These are phyloP conservation scores for Channa maculata DNA, from an alignment of 2,113 vertebrate species.

Conservation along the genomic window DNA sequence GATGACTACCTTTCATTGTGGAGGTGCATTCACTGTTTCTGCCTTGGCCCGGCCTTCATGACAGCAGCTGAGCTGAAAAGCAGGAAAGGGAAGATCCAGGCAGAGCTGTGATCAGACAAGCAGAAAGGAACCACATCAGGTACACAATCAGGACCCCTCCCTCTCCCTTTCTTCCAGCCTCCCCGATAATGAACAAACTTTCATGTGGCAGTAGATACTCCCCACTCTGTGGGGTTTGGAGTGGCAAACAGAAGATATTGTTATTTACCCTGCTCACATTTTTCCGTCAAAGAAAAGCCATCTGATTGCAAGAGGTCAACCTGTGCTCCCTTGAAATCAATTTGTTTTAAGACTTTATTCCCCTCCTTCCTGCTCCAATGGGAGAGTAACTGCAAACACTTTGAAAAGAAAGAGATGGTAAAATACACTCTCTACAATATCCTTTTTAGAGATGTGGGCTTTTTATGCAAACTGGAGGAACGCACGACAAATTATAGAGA, in stretches of 20 bases:
- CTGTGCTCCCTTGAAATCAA: constrained; percentile 70
- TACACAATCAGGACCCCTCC: constrained; percentile 76
- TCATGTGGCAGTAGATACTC: constrained; percentile 80
- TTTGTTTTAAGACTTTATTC: constrained; percentile 49
- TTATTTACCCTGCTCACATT: constrained; percentile 70
- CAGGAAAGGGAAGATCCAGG: constrained; percentile 59
- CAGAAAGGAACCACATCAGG: constrained; percentile 77
- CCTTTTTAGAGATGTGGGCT: constrained; percentile 47
- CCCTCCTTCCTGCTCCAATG: constrained; percentile 36
- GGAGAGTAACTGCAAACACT: constrained; percentile 50
- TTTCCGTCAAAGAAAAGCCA: constrained; percentile 71
- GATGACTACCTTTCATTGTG: constrained; percentile 32
- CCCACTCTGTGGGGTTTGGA: constrained; percentile 72
- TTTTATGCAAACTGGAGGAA: constrained; percentile 60
- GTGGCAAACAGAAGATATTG: constrained; percentile 72
- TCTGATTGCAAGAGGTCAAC: constrained; percentile 70
- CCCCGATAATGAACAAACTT: constrained; percentile 80
- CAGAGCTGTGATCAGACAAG: constrained; percentile 78
- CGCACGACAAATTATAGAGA: constrained; percentile 61
- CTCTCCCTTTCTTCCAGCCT: constrained; percentile 57
- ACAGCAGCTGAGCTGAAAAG: constrained; percentile 39
- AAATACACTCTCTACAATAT: constrained; percentile 39
- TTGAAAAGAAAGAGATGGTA: constrained; percentile 44
- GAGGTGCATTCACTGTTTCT: constrained; percentile 29
- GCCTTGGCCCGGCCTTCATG: constrained; percentile 41